Conservation (phyloP, 2,888 invertebrate genomes). For the Bibio marci region DNA sequence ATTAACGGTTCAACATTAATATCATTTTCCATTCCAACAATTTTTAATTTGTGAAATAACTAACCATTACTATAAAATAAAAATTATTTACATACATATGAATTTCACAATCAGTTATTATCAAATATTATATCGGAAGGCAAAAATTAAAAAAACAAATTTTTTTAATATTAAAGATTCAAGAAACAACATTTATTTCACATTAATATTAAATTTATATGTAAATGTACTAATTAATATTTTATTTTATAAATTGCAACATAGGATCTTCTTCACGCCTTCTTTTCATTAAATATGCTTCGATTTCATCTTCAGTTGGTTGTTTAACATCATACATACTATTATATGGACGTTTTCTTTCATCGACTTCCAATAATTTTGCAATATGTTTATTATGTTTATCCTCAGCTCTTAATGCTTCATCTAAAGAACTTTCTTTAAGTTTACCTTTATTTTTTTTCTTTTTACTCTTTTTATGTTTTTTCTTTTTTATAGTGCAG, state of each 20-base stretch:
- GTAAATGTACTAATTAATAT: no score
- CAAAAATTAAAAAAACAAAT: no score
- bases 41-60: no score
- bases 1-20: no score
- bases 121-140: no score
- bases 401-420: constrained; percentile 47
- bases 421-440: constrained; percentile 21
- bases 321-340: constrained; percentile 65
- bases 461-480: constrained; percentile 8
- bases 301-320: constrained; percentile 83
- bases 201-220: no score
- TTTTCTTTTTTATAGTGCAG: constrained; percentile 8
- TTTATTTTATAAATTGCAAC: constrained; percentile 50
- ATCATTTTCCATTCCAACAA: no score
- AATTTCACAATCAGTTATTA: no score
- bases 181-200: no score
- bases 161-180: no score
- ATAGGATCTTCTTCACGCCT: constrained; percentile 84
- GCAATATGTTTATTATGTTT: constrained; percentile 41
- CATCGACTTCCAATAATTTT: constrained; percentile 53
- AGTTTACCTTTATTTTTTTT: constrained; percentile 32
- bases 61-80: no score
- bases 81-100: no score
- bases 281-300: constrained; percentile 80
- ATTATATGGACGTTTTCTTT: constrained; percentile 85